A percentile compares a stretch with the other conserved stretches of the same genome.
Conservation (phyloP, 1,140 invertebrate species). For the Drosophila tristis region DNA sequence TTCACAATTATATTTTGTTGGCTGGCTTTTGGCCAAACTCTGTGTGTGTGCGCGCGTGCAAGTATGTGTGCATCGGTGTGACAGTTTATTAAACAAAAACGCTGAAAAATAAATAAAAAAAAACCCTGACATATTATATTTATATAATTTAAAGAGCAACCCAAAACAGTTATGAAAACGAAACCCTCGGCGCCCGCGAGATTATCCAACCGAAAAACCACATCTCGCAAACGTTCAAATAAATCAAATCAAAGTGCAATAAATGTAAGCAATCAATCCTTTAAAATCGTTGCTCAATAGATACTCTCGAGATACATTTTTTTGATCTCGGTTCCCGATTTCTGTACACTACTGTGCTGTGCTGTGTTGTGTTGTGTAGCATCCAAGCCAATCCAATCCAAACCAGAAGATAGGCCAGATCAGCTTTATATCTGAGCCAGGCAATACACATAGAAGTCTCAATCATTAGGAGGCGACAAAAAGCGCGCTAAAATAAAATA, state of each 20-base stretch:
- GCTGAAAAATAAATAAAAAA: constrained; percentile 14
- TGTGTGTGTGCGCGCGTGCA: constrained; percentile 2
- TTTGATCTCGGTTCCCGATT: not conserved
- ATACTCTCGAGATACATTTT: not conserved
- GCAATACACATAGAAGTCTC: no score
- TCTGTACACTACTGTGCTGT: no score
- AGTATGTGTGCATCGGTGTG: constrained; percentile 19
- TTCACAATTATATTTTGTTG: constrained; percentile 2
- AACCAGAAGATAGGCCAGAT: no score
- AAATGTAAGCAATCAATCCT: not conserved
- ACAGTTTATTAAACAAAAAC: constrained; percentile 34
- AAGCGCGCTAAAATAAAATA: no score
- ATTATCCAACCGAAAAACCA: not conserved
- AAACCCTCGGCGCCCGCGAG: not conserved
- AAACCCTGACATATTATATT: constrained; percentile 24
- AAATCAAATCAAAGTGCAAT: constrained; percentile 25
- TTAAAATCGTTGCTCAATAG: constrained; percentile 1
- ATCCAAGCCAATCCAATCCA: no score
- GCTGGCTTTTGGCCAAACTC: constrained; percentile 32
- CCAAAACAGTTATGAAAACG: constrained; percentile 9
- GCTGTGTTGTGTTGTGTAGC: no score
- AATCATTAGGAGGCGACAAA: no score
- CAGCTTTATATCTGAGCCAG: no score
- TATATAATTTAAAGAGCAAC: constrained; percentile 25
- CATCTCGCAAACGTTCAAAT: not conserved